Evolutionary conservation across 2,888 invertebrate genomes (phyloP).

Genomic region (Eristalinus sepulchralis): DNA sequence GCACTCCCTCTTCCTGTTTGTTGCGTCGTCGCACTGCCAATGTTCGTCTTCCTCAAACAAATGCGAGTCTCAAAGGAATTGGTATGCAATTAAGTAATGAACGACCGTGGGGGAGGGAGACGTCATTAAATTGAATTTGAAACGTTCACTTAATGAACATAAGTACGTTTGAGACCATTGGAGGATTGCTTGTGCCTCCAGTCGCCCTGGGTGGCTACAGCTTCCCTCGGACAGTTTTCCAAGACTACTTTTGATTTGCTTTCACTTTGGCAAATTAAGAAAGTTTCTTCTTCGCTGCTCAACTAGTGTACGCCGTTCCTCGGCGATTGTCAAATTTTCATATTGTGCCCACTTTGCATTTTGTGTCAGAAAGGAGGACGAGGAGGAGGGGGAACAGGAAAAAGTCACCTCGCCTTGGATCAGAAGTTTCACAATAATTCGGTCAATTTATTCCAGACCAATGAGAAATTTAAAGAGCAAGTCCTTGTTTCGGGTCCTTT

Average conservation of each 20-base stretch:
- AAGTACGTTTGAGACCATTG: conserved; percentile 3
- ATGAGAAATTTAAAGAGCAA: not conserved
- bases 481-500: not conserved
- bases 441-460: not conserved
- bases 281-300: conserved; percentile 13
- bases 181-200: not conserved
- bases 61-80: conserved; percentile 41
- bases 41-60: not conserved
- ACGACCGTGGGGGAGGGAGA: conserved; percentile 8
- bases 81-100: conserved; percentile 66
- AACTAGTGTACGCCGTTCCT: not conserved
- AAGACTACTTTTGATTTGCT: conserved; percentile 24
- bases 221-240: conserved; percentile 15
- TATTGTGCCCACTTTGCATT: not conserved
- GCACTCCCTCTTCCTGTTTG: conserved; percentile 23
- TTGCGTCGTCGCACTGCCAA: conserved; percentile 5
- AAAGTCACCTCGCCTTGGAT: not conserved
- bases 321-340: not conserved
- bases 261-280: conserved; percentile 27
- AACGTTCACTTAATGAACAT: conserved; percentile 31
- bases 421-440: not conserved
- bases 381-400: not conserved
- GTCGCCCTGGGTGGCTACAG: not conserved
- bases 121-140: conserved; percentile 57
- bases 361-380: not conserved